Evolutionary conservation across 2,797 vertebrate genomes (phyloP).

Genomic region (Paguma larvata): DNA sequence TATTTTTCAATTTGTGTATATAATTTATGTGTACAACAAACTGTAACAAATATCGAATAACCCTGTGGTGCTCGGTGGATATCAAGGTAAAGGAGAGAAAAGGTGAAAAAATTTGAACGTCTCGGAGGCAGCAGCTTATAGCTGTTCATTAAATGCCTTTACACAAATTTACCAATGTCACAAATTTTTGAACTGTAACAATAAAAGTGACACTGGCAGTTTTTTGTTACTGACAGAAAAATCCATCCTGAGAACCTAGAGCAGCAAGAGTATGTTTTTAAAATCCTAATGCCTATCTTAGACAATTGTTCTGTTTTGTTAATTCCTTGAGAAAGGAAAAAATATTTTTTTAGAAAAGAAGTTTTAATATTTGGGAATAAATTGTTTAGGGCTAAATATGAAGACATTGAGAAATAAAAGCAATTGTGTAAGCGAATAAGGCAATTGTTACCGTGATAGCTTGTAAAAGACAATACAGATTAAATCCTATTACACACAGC

Average conservation of each 20-base stretch:
- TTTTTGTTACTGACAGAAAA: constrained; percentile 5
- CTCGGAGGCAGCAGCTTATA: not conserved
- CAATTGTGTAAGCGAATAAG: not conserved
- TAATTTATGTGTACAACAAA: not conserved
- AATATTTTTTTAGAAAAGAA: not conserved
- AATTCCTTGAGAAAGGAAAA: not conserved
- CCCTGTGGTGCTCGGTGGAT: not conserved
- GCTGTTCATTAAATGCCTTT: not conserved
- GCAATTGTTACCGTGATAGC: not conserved
- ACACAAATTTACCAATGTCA: not conserved
- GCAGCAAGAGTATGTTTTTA: not conserved
- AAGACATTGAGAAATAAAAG: not conserved
- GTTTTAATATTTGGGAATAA: not conserved
- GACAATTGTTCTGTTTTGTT: not conserved
- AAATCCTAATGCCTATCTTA: not conserved
- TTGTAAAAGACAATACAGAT: not conserved
- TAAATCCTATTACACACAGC: not conserved
- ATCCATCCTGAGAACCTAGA: not conserved
- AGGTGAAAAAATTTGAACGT: not conserved
- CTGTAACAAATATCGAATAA: not conserved
- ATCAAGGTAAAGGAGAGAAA: not conserved
- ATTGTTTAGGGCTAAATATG: not conserved
- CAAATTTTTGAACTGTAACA: not conserved
- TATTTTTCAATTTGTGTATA: not conserved
- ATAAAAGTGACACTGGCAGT: not conserved